Base-by-base conservation (phyloP, 2,888 invertebrate species). In the Hesperia comma region DNA sequence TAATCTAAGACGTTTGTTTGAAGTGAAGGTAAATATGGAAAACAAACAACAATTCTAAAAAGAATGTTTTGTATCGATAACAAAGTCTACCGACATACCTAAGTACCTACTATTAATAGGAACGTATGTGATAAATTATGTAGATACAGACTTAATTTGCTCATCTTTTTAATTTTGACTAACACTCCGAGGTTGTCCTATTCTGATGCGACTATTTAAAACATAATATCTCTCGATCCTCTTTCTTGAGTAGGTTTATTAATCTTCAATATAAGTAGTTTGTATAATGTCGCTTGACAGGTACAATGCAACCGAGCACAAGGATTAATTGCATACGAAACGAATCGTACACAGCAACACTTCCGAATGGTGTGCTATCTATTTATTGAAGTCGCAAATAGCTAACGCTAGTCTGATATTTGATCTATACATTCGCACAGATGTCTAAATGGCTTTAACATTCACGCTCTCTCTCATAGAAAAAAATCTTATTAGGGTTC, bases 371-470 rank as follows among this genome's bases (percentile, higher is more conserved):
- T 54, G 41, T 55, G 43, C 55, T 55, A 55, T 63, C 32, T 55
- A 55, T 63, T 62, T 61, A 62, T 63, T 63, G 55, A 46, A 55
- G 63, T 46, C 63, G 15, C 32, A 46, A 55, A 63, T 63, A 55
- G 54, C 43, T 32, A n/a, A 33, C 14, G 43, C 51, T 26, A 21
- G 51, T 26, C 14, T 26, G 6, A 10, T 49, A 8, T 14, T 10
- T 54, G 10, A 0, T 7, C 54, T 15, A 49, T 49, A 61, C 37
- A 19, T 49, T 32, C 19, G 60, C 4, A 8, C n/a, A 54, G n/a
- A 54, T 32, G n/a, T n/a, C 26, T 21, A 14, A 21, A 51, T 12
- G 12, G 17, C 26, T 51, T 14, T 26, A 2, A 26, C 26, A 26
- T 5, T 26, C 26, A 26, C 26, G 26, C 26, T 26, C 5, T 26